phyloP scores from a whole-genome alignment of 2,113 vertebrate genomes.

The Probosciger aterrimus region DNA sequence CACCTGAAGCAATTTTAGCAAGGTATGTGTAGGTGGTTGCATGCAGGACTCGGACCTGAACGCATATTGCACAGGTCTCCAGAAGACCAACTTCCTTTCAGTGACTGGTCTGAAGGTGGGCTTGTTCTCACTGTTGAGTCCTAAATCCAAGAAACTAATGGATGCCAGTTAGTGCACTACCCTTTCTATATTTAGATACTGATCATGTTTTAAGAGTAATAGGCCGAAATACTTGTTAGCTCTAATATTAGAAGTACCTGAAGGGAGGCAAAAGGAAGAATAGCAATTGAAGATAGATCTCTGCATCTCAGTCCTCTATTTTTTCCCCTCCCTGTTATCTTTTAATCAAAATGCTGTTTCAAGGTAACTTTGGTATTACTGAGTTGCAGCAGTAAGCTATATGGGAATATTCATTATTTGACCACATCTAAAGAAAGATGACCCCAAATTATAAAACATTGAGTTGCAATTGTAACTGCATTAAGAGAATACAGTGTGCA shows the following conservation, averaged over 20 bases:
- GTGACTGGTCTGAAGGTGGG: neutral
- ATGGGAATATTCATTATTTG: neutral
- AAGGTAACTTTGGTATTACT: neutral
- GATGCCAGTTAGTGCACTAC: neutral
- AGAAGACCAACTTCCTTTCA: neutral
- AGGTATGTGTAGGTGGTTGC: neutral
- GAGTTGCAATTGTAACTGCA: neutral
- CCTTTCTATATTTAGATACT: neutral
- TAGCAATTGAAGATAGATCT: neutral
- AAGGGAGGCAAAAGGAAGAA: neutral
- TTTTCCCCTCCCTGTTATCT: neutral
- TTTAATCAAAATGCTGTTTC: neutral
- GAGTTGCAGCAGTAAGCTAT: neutral
- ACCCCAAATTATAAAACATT: neutral
- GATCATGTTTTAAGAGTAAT: neutral
- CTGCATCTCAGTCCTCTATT: rapidly evolving
- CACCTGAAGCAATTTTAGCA: neutral
- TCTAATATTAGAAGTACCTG: neutral
- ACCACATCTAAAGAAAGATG: neutral
- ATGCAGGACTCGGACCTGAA: too few species aligned
- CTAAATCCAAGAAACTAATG: neutral
- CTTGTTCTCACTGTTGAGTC: neutral
- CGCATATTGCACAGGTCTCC: neutral
- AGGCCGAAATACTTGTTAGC: neutral
- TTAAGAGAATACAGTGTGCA: neutral